Percentiles rank a stretch among this genome's conserved stretches.
phyloP scores from a whole-genome alignment of 92 coral and sea anemone species.

The Diadumene lineata region DNA sequence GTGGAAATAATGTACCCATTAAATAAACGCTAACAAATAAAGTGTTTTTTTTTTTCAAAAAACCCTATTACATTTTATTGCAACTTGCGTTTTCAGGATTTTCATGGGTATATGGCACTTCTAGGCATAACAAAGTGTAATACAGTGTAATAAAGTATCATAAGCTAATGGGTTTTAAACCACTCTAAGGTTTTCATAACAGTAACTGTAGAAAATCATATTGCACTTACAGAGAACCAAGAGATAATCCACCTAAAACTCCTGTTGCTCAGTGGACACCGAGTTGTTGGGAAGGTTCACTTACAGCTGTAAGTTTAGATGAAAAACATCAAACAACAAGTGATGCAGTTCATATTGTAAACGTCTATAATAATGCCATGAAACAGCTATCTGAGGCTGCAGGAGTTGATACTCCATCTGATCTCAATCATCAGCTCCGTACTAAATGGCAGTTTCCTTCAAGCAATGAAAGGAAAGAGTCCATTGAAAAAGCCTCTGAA shows the following conservation, averaged over 20 bases:
- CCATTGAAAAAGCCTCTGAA: conserved; percentile 22
- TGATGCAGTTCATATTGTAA: background rate
- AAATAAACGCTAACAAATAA: too few species aligned
- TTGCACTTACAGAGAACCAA: background rate
- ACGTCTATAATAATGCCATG: background rate
- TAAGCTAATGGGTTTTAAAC: background rate
- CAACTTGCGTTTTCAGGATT: too few species aligned
- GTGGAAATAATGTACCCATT: too few species aligned
- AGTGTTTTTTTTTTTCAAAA: too few species aligned
- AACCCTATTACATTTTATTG: too few species aligned
- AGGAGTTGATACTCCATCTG: background rate
- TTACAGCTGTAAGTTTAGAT: background rate
- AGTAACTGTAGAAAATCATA: background rate
- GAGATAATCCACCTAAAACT: background rate
- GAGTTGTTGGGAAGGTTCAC: background rate
- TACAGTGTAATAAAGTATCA: too few species aligned
- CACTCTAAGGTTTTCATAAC: background rate
- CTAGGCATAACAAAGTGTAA: too few species aligned
- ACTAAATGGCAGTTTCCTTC: background rate
- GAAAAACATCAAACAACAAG: background rate
- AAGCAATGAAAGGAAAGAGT: conserved; percentile 5
- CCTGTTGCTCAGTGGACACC: background rate
- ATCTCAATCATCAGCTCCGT: background rate
- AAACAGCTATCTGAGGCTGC: background rate
- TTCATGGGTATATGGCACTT: too few species aligned